These are phyloP conservation scores for Cistogaster globosa DNA, from an alignment of 2,888 invertebrate species.

Conservation along the genomic window DNA sequence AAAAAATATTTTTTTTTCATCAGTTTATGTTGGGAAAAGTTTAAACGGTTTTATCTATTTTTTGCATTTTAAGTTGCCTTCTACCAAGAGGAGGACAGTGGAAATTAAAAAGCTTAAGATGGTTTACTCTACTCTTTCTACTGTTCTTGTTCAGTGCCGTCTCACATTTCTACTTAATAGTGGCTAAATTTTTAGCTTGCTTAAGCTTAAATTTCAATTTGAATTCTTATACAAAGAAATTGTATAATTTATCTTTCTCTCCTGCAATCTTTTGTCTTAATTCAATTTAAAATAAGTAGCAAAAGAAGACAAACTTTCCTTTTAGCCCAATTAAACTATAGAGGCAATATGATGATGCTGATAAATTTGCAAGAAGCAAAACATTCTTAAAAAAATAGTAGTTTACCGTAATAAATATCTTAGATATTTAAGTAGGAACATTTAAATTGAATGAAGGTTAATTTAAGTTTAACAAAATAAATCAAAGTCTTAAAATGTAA, in stretches of 20 bases:
- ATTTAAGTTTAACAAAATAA: background rate
- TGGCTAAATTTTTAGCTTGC: slow-evolving; percentile 35
- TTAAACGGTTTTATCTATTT: slow-evolving; percentile 34
- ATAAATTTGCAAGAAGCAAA: background rate
- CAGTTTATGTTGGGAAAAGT: slow-evolving; percentile 55
- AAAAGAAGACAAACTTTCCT: slow-evolving; percentile 22
- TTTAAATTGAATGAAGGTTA: too few relatives aligned
- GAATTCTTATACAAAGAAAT: slow-evolving; percentile 45
- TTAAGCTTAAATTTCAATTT: slow-evolving; percentile 47
- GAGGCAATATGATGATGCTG: background rate
- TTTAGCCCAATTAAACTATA: slow-evolving; percentile 23
- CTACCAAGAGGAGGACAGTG: background rate
- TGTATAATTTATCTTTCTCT: slow-evolving; percentile 37
- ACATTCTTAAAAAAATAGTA: slow-evolving; percentile 5
- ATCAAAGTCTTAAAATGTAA: background rate
- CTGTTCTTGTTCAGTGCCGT: slow-evolving; percentile 56
- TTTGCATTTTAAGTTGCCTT: slow-evolving; percentile 35
- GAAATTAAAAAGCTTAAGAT: background rate
- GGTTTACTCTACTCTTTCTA: slow-evolving; percentile 1
- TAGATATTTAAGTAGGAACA: background rate
- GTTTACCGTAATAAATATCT: slow-evolving; percentile 1
- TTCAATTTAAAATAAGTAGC: slow-evolving; percentile 21
- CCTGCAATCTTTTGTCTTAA: slow-evolving; percentile 46
- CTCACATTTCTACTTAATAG: slow-evolving; percentile 61
- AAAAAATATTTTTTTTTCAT: slow-evolving; percentile 46